Base-by-base conservation (phyloP, 2,797 vertebrate genomes). In the Oceanodroma leucorhoa region DNA sequence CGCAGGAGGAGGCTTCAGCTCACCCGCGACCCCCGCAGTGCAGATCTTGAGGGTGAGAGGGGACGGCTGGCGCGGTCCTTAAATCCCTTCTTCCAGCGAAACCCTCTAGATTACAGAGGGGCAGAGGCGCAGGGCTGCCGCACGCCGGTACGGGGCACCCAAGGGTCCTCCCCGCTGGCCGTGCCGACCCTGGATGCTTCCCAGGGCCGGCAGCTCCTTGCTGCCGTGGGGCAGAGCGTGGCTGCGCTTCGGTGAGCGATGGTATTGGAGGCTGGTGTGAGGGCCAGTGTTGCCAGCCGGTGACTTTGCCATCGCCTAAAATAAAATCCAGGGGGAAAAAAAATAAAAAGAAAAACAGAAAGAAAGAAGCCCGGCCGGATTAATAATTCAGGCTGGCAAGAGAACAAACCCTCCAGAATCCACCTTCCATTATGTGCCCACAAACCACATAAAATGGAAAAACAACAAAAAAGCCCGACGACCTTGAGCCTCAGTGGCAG, bases 361-460 rank as follows among this genome's bases (percentile, higher is more conserved):
- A 85, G n/a, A 76, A 87, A 85, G 48, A 69, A 70, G 55, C 75
- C 53, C 1, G 1, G 41, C 55, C n/a, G 34, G 75, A 94, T 96
- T 94, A 95, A 94, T 95, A 95, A 96, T 85, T 95, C 89, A 92
- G 71, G 83, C 60, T 95, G 96, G 92, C 89, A 87, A 27, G 78
- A 93, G 87, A 91, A 89, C 93, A 95, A 96, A 15, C 82, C 76
- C 45, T 92, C 67, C 79, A 89, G 94, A 94, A 96, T 83, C 78
- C 75, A 97, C 95, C 94, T 95, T 94, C 95, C 90, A 92, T 95
- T 92, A 94, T 15, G 64, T 77, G 81, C 90, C 92, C 94, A 84
- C 95, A 97, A 96, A 97, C 96, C 90, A 95, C 90, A 89, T 92
- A 50, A 93, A 90, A 95, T 83, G 87, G 57, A 93, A 95, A 84